These are phyloP conservation scores for Anorthoa munda DNA, from an alignment of 2,888 invertebrate species.

Conservation along the genomic window DNA sequence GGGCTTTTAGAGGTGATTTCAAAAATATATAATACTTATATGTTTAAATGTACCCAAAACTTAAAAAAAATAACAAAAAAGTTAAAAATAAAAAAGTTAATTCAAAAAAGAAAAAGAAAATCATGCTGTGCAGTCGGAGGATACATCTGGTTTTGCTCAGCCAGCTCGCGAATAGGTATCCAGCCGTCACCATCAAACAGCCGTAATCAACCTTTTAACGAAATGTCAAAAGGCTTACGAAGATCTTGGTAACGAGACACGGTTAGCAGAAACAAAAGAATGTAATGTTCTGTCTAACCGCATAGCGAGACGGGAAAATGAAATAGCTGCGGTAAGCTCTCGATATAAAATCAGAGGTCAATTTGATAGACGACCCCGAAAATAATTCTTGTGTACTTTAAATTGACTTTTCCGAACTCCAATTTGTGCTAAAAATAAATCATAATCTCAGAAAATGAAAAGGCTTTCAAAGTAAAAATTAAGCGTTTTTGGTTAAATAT, in stretches of 20 bases:
- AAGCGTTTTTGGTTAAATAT: constrained; percentile 51
- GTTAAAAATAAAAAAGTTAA: no score
- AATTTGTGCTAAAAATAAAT: constrained; percentile 27
- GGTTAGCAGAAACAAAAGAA: constrained; percentile 87
- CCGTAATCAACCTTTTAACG: constrained; percentile 88
- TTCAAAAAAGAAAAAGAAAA: no score
- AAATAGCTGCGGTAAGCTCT: constrained; percentile 70
- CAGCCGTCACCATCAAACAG: no score
- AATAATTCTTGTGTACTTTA: constrained; percentile 37
- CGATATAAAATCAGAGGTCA: constrained; percentile 54
- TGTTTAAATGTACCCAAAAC: no score
- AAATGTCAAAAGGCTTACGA: constrained; percentile 88
- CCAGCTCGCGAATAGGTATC: no score
- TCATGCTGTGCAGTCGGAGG: no score
- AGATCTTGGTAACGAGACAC: constrained; percentile 82
- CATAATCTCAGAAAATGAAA: constrained; percentile 17
- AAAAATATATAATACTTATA: no score
- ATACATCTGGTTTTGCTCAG: no score
- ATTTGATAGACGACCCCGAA: constrained; percentile 41
- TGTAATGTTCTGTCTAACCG: constrained; percentile 77
- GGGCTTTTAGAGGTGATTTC: no score
- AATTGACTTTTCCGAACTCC: constrained; percentile 38
- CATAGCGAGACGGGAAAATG: constrained; percentile 71
- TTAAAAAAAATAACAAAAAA: no score
- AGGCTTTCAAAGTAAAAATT: background rate